Evolutionary conservation across 2,797 vertebrate genomes (phyloP), one percentile per base, ranked within the genome.

Genomic region (Aplochiton taeniatus): DNA sequence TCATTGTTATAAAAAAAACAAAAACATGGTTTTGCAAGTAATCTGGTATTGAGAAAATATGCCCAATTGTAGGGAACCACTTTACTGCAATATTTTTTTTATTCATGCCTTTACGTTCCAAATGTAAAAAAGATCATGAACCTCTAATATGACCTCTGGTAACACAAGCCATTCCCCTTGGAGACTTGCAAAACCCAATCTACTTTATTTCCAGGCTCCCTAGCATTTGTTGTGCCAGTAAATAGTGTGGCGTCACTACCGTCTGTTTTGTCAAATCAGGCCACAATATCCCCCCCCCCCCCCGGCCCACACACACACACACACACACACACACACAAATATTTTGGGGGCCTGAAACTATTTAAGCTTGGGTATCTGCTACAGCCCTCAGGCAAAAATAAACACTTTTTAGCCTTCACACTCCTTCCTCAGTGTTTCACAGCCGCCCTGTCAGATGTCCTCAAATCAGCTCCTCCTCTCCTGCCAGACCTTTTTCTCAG

Each of bases 171-270:
- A 1, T 61, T 61, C 66, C 59, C 53, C 63, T 71, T 48, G 65
- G 70, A 73, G 65, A 67, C 69, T 61, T 58, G 44, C 58, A 52
- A 50, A 46, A 58, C 50, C 53, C n/a, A 41, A 61, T 68, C 65
- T 69, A 58, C 77, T 64, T 65, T 7, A 63, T 80, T 61, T 67
- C 61, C 44, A 59, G 67, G 53, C 45, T 45, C 43, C 72, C 63
- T 62, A 72, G 69, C 72, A 78, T 78, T 75, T 63, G 75, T 75
- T 67, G 49, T 52, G 16, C 69, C 61, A 47, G 65, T 58, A 74
- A 66, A 74, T 53, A 43, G 61, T 42, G 12, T 51, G 18, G 54
- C 47, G 56, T 62, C 47, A 58, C 43, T 42, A 48, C 43, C 47
- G 62, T 42, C 19, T 65, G 45, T 18, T 19, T 54, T 11, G 44